Evolutionary conservation across 2,113 vertebrate genomes (phyloP).

Genomic region (Naja naja): DNA sequence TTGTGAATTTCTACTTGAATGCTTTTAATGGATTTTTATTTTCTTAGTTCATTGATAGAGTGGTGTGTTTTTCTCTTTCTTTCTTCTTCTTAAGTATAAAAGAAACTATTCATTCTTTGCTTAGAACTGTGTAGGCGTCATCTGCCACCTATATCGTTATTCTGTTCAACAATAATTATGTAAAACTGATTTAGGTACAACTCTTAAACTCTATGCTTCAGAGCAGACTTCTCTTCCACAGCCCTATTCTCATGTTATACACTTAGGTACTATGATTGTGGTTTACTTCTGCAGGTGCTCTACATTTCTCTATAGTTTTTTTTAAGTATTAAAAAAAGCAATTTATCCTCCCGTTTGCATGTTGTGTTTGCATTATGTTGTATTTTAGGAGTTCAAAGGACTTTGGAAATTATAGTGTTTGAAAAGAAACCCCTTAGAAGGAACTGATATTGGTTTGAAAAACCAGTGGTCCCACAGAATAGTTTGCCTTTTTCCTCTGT

Average conservation of each 20-base stretch:
- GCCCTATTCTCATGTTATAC: slow-evolving; percentile 11
- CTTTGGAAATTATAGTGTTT: slow-evolving; percentile 37
- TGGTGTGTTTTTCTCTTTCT: background rate
- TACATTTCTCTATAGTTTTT: background rate
- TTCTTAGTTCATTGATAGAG: slow-evolving; percentile 20
- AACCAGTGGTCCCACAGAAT: background rate
- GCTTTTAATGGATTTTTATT: slow-evolving; percentile 58
- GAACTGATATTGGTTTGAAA: background rate
- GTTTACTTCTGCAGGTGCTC: background rate
- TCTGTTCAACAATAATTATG: slow-evolving; percentile 44
- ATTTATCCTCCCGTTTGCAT: background rate
- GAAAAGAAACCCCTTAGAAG: background rate
- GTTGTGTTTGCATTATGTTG: slow-evolving; percentile 43
- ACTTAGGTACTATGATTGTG: background rate
- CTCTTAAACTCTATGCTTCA: slow-evolving; percentile 24
- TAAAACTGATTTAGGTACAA: slow-evolving; percentile 41
- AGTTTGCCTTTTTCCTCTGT: background rate
- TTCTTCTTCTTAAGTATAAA: slow-evolving; percentile 35
- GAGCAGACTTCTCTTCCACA: slow-evolving; percentile 6
- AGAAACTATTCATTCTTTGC: slow-evolving; percentile 33
- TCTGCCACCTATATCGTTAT: slow-evolving; percentile 44
- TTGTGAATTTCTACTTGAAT: slow-evolving; percentile 50
- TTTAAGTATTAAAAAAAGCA: background rate
- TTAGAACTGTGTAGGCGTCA: slow-evolving; percentile 41
- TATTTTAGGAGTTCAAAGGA: slow-evolving; percentile 36